phyloP scores from a whole-genome alignment of 2,113 vertebrate genomes.

The Pachycephala philippinensis region DNA sequence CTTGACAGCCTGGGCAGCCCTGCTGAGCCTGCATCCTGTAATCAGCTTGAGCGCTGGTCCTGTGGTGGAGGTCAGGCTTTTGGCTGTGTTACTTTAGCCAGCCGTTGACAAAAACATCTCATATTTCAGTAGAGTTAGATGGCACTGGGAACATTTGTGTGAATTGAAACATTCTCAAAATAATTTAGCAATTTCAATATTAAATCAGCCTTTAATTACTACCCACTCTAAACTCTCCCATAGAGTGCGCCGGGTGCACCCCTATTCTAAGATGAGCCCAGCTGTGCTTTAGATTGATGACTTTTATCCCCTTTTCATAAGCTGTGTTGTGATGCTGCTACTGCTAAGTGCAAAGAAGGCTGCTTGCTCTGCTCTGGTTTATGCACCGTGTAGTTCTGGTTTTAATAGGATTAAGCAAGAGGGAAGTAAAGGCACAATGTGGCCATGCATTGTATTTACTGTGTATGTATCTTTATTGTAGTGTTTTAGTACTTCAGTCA shows the following conservation, averaged over 20 bases:
- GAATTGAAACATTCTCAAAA: background rate
- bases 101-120: background rate
- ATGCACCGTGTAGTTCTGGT: background rate
- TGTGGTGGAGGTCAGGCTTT: background rate
- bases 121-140: background rate
- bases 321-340: background rate
- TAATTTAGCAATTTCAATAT: background rate
- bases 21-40: background rate
- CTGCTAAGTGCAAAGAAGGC: background rate
- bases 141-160: background rate
- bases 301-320: background rate
- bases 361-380: background rate
- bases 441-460: background rate
- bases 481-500: conserved; percentile 21
- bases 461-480: background rate
- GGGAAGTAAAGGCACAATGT: conserved; percentile 3
- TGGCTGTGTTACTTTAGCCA: background rate
- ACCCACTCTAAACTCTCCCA: background rate
- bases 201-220: background rate
- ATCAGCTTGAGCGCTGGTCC: background rate
- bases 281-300: background rate
- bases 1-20: background rate
- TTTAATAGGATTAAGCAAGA: conserved; percentile 2
- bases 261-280: background rate
- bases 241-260: background rate